Percentiles rank a stretch among this genome's conserved stretches.
Evolutionary conservation across 2,888 invertebrate species (phyloP).

Genomic region (Ptilodon capucinus): DNA sequence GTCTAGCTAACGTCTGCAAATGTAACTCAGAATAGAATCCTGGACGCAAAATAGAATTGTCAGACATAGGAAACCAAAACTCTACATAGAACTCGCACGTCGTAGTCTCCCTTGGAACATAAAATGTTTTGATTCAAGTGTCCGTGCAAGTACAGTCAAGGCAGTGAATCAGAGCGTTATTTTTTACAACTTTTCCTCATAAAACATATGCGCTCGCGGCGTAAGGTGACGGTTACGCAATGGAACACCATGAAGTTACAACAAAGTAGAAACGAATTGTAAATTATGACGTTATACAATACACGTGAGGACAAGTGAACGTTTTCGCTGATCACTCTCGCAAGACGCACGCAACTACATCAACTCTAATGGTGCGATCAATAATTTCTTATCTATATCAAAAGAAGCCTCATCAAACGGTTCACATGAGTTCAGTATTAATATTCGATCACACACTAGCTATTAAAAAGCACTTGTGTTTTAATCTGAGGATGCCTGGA

Average conservation of each 20-base stretch:
- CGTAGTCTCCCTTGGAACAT: not conserved
- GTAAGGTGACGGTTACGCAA: conserved; percentile 11
- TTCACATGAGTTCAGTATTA: not conserved
- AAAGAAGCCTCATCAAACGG: not conserved
- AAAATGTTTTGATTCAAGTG: not conserved
- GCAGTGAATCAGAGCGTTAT: not conserved
- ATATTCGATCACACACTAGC: not conserved
- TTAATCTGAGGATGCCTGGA: not conserved
- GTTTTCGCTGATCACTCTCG: conserved; percentile 16
- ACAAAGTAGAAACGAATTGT: conserved; percentile 9
- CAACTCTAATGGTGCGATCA: conserved; percentile 3
- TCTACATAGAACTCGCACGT: conserved; percentile 8
- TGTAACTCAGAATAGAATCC: conserved; percentile 41
- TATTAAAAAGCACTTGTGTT: not conserved
- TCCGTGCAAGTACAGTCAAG: not conserved
- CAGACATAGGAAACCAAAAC: conserved; percentile 19
- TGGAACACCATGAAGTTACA: conserved; percentile 1
- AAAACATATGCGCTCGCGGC: too few species aligned
- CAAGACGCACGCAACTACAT: conserved; percentile 23
- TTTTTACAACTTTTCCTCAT: not conserved
- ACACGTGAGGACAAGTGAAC: conserved; percentile 10
- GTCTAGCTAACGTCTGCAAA: conserved; percentile 44
- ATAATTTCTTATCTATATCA: conserved; percentile 8
- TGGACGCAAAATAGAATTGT: conserved; percentile 18
- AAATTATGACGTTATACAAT: conserved; percentile 17